Base-by-base conservation (phyloP, 2,888 invertebrate species). In the Sphaeridia pumilis region DNA sequence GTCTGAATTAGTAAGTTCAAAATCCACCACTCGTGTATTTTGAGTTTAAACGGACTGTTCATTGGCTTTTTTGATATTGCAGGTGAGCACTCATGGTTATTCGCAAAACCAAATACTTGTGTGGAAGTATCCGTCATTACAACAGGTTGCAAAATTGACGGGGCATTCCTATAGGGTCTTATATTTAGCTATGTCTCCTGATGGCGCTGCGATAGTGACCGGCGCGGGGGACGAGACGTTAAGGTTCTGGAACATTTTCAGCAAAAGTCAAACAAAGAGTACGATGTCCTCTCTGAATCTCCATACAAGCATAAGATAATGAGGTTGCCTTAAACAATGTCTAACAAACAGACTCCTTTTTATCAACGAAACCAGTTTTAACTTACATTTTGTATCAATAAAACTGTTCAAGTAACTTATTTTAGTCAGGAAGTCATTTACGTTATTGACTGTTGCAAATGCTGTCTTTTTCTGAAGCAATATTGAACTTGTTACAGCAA, bases 181-280 rank as follows among this genome's bases (percentile, higher is more conserved):
- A 0, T 97, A 97, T 72, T 73, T 97, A 66, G 95, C 97, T 0
- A 80, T 97, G 71, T 95, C 94, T 3, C 97, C 97, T 0, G 95
- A 95, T 70, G 97, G 97, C 28, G 95, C 97, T 70, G 92, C 95
- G 2, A 97, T 98, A 60, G 97, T 98, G 0, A 98, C 97, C 0
- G 97, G 97, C 25, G 97, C 97, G 1, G 97, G 97, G 0, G 97
- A 97, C 72, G 97, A 97, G 70, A 98, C 97, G 0, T 76, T 98
- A 4, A 77, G 97, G 5, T 98, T 97, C 72, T 98, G 95, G 97
- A 95, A 95, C 75, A 94, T 98, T 0, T 98, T 98, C 74, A 93
- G 90, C 68, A 97, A 97, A 76, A 90, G 92, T 17, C 80, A 92
- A 34, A 90, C 90, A 54, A 88, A 87, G 66, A 90, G 90, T 71